Evolutionary conservation across 2,888 invertebrate species (phyloP), one percentile per base, ranked within the genome.

Genomic region (Stegana nigrithorax): DNA sequence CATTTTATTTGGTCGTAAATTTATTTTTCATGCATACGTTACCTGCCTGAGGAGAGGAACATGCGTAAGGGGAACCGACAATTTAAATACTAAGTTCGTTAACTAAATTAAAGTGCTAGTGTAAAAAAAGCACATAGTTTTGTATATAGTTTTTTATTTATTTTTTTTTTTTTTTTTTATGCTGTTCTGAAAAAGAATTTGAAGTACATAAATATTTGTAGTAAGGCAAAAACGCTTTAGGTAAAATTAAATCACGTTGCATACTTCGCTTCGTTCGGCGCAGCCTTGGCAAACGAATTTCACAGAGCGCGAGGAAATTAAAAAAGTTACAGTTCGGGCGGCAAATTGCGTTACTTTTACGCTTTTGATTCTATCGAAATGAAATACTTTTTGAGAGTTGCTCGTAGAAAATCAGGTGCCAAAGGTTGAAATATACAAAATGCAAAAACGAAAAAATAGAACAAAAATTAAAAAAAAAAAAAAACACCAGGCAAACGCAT

Each of bases 91-190:
- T 12, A 47, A 47, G 23, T 47, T 47, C 23, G 47, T 47, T 47
- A 47, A 47, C 23, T 21, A 47, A 47, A 47, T 47, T 17, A 47
- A 47, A 47, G n/a, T n/a, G n/a, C n/a, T n/a, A n/a, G n/a, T n/a
- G n/a, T n/a, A n/a, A n/a, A n/a, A n/a, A n/a, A n/a, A n/a, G n/a
- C n/a, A n/a, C n/a, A n/a, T n/a, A n/a, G n/a, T n/a, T n/a, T n/a
- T n/a, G n/a, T n/a, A n/a, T n/a, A n/a, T n/a, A n/a, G n/a, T n/a
- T n/a, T n/a, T n/a, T n/a, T n/a, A n/a, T n/a, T n/a, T n/a, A n/a
- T n/a, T n/a, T n/a, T n/a, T n/a, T n/a, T n/a, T n/a, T n/a, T n/a
- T n/a, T n/a, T n/a, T n/a, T n/a, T n/a, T n/a, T n/a, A n/a, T n/a
- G n/a, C n/a, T n/a, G n/a, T n/a, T n/a, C n/a, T n/a, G n/a, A n/a